These are phyloP conservation scores for Epinephelus coioides DNA, from an alignment of 2,797 vertebrate genomes.

Conservation along the genomic window DNA sequence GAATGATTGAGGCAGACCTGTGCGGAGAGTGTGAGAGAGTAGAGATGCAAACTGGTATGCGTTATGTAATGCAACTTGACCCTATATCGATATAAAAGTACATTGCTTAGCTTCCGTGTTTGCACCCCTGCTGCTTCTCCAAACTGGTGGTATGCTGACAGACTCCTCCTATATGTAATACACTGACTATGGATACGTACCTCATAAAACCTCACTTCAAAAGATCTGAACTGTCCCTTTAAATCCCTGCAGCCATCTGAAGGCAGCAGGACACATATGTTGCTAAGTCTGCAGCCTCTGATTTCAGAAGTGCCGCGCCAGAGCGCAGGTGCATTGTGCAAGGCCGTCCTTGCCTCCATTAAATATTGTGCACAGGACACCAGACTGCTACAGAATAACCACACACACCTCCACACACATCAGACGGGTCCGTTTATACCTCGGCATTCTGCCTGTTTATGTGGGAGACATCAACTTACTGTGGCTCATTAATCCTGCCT, in stretches of 20 bases:
- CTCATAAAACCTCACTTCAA: too few relatives aligned
- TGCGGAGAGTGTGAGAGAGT: too few relatives aligned
- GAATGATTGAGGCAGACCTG: too few relatives aligned
- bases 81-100: too few relatives aligned
- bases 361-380: background rate
- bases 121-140: too few relatives aligned
- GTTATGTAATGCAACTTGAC: too few relatives aligned
- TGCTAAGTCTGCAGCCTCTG: background rate
- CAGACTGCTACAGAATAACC: background rate
- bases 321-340: background rate
- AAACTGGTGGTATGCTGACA: too few relatives aligned
- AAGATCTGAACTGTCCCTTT: too few relatives aligned
- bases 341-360: background rate
- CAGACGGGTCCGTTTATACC: background rate
- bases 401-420: background rate
- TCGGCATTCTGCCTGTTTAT: background rate
- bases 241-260: background rate
- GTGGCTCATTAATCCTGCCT: background rate
- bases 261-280: background rate
- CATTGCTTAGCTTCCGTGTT: too few relatives aligned
- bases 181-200: too few relatives aligned
- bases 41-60: too few relatives aligned
- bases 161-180: too few relatives aligned
- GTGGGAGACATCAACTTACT: background rate
- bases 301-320: background rate